Evolutionary conservation across 2,113 vertebrate genomes (phyloP).

Genomic region (Cyprichromis sp.): DNA sequence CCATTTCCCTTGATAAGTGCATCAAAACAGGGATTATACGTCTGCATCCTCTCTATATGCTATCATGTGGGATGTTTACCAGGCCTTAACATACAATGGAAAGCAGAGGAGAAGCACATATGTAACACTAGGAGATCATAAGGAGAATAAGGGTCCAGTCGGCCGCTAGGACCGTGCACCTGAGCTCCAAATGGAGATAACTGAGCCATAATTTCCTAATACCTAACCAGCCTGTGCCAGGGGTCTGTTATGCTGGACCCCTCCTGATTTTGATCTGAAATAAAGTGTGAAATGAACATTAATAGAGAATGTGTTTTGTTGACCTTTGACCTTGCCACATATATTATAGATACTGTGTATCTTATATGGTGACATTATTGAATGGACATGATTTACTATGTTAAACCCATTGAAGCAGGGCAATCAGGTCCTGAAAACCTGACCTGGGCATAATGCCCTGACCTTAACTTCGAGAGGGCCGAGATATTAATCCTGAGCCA

Average conservation of each 20-base stretch:
- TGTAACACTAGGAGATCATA: not conserved
- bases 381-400: not conserved
- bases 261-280: not conserved
- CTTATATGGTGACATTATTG: not conserved
- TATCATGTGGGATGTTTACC: not conserved
- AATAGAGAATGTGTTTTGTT: not conserved
- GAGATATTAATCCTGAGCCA: not conserved
- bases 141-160: not conserved
- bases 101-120: not conserved
- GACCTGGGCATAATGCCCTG: not conserved
- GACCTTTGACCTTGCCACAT: not conserved
- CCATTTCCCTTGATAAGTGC: not conserved
- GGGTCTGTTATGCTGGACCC: fast-evolving
- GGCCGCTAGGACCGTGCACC: not conserved
- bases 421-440: not conserved
- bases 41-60: not conserved
- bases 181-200: not conserved
- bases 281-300: not conserved
- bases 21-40: not conserved
- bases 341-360: not conserved
- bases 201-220: not conserved
- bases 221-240: not conserved
- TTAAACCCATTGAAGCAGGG: not conserved
- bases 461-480: not conserved
- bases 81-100: not conserved